Base-by-base conservation (phyloP, 2,113 vertebrate species). In the Proterorhinus semilunaris region DNA sequence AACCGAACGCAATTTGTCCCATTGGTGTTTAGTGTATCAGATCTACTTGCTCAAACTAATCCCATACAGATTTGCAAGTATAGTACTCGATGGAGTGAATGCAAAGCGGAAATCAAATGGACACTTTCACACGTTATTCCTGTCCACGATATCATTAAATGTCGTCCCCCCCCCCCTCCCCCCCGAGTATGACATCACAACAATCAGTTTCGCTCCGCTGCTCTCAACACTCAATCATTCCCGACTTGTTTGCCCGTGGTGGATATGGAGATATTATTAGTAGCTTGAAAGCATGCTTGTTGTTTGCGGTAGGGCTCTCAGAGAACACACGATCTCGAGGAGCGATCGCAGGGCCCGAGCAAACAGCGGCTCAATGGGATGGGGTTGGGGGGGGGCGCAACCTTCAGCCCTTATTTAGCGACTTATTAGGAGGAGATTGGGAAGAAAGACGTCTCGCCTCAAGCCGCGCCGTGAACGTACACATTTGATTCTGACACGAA, bases 221-320 rank as follows among this genome's bases (percentile, higher is more conserved):
- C 3, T 54, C 69, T 69, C 71, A 74, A 8, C 66, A 79, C 75
- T 85, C 79, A 74, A 65, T 81, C 3, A 4, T 62, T 17, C 4
- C 17, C 10, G 55, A 62, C 3, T 81, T 87, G 86, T 88, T 82
- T 88, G 73, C 76, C 71, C 63, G 81, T 68, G 66, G 51, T 44
- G 73, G 9, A 36, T 57, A 79, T 64, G 61, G 72, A 65, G 43
- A 73, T 62, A 62, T 68, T 53, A 81, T 80, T 61, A 83, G 69
- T 66, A 63, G 51, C 47, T 65, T 46, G 75, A 61, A 8, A 45
- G 49, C 45, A 55, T 72, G 69, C 63, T 76, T 17, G 65, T 55
- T 65, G 66, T 16, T 65, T 57, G 74, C 68, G 67, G 7, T 46
- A 42, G 70, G 78, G 83, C 88, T 88, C 85, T 87, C 45, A 57